Evolutionary conservation across 1,140 invertebrate genomes (phyloP), one percentile per base, ranked within the genome.

Genomic region (Heliconius hermathena): DNA sequence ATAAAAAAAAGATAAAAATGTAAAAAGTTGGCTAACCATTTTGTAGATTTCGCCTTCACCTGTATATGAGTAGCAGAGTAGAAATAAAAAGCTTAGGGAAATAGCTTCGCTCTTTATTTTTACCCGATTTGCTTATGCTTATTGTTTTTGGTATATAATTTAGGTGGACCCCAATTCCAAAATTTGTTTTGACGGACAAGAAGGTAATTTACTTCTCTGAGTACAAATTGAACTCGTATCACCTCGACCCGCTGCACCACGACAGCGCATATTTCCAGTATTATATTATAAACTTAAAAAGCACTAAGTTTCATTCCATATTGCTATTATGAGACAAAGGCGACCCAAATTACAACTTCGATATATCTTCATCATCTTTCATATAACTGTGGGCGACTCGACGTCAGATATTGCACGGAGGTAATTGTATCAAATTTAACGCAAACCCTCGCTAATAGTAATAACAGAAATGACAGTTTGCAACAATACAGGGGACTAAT

Each of bases 381-480:
- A 57, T 74, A 33, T 46, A 29, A 29, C 13, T 57, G 73, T 38
- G 29, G 26, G 13, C 9, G n/a, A 38, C 73, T 20, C 22, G 4
- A 29, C 60, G 60, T 66, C 26, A 16, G 60, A 66, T n/a, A 66
- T 66, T 16, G 26, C 49, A 20, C 0, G 26, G 18, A 54, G 73
- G 8, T 74, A 74, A 74, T 74, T 57, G 49, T 29, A 38, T 74
- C 52, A 38, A 36, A 57, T 74, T 74, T 74, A 74, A 74, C 52
- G 13, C 33, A 33, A 74, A 22, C 49, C 33, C 36, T 60, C 20
- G 26, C 26, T 29, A 26, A 66, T 66, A 6, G 3, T 66, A 29
- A 66, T 66, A 66, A 66, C 3, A 16, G 60, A 66, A 66, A 66
- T 66, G 36, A 76, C 22, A 66, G 54, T 76, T 76, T 46, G 6